Conservation (phyloP, 2,888 invertebrate genomes). For the Macrosoma leucophasiata region DNA sequence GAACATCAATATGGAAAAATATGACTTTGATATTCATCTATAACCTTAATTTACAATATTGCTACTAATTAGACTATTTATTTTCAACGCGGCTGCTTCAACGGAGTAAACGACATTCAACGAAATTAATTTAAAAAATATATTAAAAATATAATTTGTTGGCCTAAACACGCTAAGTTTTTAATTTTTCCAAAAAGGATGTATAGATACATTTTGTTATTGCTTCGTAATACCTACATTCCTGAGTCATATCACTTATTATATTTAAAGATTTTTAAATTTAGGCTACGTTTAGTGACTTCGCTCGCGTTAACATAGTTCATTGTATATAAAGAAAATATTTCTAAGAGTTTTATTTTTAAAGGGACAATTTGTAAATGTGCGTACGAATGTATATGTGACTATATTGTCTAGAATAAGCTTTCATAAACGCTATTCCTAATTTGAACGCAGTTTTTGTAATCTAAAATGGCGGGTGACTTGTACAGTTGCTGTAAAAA, state of each 20-base stretch:
- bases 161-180: constrained; percentile 49
- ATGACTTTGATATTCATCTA: constrained; percentile 14
- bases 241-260: constrained; percentile 65
- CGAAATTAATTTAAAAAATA: constrained; percentile 24
- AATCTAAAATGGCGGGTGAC: constrained; percentile 7
- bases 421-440: constrained; percentile 20
- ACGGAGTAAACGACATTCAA: constrained; percentile 24
- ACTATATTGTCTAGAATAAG: constrained; percentile 42
- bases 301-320: constrained; percentile 30
- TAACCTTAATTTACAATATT: constrained; percentile 11
- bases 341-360: constrained; percentile 38
- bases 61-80: constrained; percentile 9
- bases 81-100: constrained; percentile 7
- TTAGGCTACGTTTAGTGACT: constrained; percentile 54
- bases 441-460: constrained; percentile 19
- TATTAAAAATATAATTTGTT: constrained; percentile 25
- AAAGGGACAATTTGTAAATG: constrained; percentile 61
- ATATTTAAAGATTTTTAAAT: constrained; percentile 40
- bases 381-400: constrained; percentile 68
- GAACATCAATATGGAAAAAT: constrained; percentile 3
- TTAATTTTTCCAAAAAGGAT: too few species aligned
- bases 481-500: constrained; percentile 31
- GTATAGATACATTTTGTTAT: constrained; percentile 30
- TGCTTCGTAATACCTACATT: constrained; percentile 37
- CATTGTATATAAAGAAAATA: constrained; percentile 30